Evolutionary conservation across 2,888 invertebrate species (phyloP), one percentile per base, ranked within the genome.

Genomic region (Drosophila nr. perissopoda): DNA sequence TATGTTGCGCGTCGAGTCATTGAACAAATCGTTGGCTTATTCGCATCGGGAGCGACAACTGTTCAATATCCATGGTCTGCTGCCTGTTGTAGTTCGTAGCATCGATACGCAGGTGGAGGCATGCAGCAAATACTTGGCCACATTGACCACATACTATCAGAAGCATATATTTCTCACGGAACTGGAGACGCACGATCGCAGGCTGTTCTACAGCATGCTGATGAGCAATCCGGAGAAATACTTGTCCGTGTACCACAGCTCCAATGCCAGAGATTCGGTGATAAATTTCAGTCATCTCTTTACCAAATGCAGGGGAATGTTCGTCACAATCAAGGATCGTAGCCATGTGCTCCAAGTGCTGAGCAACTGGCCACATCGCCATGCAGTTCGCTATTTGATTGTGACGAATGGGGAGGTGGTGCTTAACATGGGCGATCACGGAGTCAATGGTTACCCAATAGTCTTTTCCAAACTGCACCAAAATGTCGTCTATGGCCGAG

Each of bases 311-410:
- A 56, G 45, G 4, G 73, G 75, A 11, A 16, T 87, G 56, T 84
- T 34, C 7, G 25, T 87, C 0, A 78, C 64, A 27, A 71, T 75
- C 11, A 87, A 76, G 65, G 87, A 87, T 57, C 70, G 74, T 0
- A 85, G 88, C 0, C 85, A 87, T 13, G 18, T 87, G 1, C 60
- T 64, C 7, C 38, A 84, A 0, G 33, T 78, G 11, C 57, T 87
- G 1, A 18, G 29, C 31, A 87, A 89, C 16, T 90, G 74, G 74
- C 90, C 90, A 1, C 1, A 16, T 0, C 58, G 54, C 0, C 5
- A 18, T 0, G 25, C 6, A 0, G 60, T 77, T 0, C 83, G 80
- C n/a, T 76, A 70, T 10, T 4, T 87, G 16, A 13, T 78, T 11
- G 80, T 87, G 1, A 78, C 71, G 52, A 80, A 73, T 29, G 87